phyloP scores from a whole-genome alignment of 2,797 vertebrate genomes.

The Synaphobranchus kaupii region DNA sequence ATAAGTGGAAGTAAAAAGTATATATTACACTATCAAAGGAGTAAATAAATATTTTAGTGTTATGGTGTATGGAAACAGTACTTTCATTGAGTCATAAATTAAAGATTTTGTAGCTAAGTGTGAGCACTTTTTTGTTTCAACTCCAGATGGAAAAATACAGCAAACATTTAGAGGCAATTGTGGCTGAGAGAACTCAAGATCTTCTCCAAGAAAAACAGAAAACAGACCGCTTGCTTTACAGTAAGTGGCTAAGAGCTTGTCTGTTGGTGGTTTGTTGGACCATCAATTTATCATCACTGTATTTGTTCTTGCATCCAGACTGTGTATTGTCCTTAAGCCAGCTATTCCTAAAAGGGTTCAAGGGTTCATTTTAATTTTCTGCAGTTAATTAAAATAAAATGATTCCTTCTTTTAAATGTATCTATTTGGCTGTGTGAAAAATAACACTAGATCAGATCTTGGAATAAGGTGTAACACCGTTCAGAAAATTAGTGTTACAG shows the following conservation, averaged over 20 bases:
- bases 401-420: not conserved
- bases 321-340: not conserved
- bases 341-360: not conserved
- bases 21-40: not conserved
- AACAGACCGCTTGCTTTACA: slow-evolving; percentile 76
- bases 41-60: not conserved
- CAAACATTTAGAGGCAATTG: slow-evolving; percentile 77
- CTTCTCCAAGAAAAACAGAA: slow-evolving; percentile 80
- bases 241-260: slow-evolving; percentile 56
- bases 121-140: slow-evolving; percentile 29
- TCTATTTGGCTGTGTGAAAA: not conserved
- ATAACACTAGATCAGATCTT: not conserved
- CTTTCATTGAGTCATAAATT: not conserved
- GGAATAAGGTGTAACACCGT: not conserved
- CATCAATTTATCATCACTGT: not conserved
- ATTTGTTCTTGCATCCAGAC: not conserved
- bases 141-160: slow-evolving; percentile 81
- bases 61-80: not conserved
- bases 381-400: not conserved
- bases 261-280: not conserved
- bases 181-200: slow-evolving; percentile 75
- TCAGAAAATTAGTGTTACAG: not conserved
- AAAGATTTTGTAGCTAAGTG: not conserved
- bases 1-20: not conserved
- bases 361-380: too few relatives aligned